phyloP scores from a whole-genome alignment of 2,888 invertebrate species.

The Colostygia pectinataria region DNA sequence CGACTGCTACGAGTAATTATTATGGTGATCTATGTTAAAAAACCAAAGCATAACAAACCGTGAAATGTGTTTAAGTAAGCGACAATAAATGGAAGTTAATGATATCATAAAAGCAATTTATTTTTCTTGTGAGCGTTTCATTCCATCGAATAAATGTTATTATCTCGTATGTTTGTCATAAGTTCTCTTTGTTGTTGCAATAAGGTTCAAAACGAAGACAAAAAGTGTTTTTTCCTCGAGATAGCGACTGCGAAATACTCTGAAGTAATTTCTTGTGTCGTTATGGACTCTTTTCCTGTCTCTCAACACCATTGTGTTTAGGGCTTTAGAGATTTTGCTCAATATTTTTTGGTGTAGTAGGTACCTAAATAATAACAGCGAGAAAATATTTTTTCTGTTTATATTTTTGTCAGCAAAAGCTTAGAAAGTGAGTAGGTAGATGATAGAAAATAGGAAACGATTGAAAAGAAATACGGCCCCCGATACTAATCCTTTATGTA shows the following conservation, averaged over 20 bases:
- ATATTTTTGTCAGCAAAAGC: background rate
- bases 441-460: background rate
- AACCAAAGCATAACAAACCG: conserved; percentile 34
- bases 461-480: too few relatives aligned
- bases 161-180: conserved; percentile 28
- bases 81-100: conserved; percentile 51
- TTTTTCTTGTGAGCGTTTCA: conserved; percentile 42
- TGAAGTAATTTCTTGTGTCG: conserved; percentile 59
- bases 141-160: conserved; percentile 38
- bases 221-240: conserved; percentile 30
- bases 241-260: conserved; percentile 40
- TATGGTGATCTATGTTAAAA: too few relatives aligned
- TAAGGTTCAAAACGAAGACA: conserved; percentile 35
- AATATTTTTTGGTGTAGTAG: conserved; percentile 22
- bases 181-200: conserved; percentile 25
- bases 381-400: background rate
- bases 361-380: conserved; percentile 4
- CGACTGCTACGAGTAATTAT: too few relatives aligned
- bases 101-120: conserved; percentile 51
- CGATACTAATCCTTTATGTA: too few relatives aligned
- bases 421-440: background rate
- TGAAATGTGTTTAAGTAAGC: conserved; percentile 47
- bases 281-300: conserved; percentile 43
- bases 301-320: conserved; percentile 44
- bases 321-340: conserved; percentile 24